A percentile compares a stretch with the other conserved stretches of the same genome.
These are phyloP conservation scores for Miniopterus natalensis DNA, from an alignment of 2,113 vertebrate species.

Conservation along the genomic window DNA sequence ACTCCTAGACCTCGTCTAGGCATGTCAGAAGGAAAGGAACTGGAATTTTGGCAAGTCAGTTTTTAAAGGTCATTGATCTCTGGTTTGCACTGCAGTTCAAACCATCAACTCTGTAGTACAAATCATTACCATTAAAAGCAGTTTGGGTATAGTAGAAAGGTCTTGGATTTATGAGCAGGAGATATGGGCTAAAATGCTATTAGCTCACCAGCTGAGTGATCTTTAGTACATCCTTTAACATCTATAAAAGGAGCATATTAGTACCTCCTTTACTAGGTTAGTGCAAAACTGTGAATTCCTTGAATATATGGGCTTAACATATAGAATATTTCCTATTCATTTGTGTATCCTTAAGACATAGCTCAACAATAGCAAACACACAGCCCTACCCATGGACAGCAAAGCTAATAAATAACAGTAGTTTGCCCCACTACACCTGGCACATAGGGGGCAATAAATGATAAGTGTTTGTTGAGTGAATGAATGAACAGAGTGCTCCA, in stretches of 20 bases:
- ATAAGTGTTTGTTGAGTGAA: not conserved
- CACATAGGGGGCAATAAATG: not conserved
- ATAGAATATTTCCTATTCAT: not conserved
- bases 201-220: conserved; percentile 1
- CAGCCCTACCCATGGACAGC: not conserved
- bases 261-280: not conserved
- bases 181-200: not conserved
- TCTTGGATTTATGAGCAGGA: conserved; percentile 52
- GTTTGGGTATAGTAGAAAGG: not conserved
- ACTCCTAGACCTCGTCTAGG: not conserved
- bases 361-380: not conserved
- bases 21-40: conserved; percentile 53
- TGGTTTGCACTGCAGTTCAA: conserved; percentile 57
- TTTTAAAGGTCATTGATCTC: conserved; percentile 54
- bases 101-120: not conserved
- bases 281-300: not conserved
- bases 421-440: not conserved
- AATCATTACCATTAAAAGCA: conserved; percentile 61
- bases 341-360: conserved; percentile 13
- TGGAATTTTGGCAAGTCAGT: conserved; percentile 60
- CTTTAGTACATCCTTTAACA: not conserved
- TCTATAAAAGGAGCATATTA: conserved; percentile 28
- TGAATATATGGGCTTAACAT: not conserved
- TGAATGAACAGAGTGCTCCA: not conserved
- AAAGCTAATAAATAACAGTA: not conserved